Evolutionary conservation across 1,140 invertebrate genomes (phyloP).

Genomic region (Papilio machaon): DNA sequence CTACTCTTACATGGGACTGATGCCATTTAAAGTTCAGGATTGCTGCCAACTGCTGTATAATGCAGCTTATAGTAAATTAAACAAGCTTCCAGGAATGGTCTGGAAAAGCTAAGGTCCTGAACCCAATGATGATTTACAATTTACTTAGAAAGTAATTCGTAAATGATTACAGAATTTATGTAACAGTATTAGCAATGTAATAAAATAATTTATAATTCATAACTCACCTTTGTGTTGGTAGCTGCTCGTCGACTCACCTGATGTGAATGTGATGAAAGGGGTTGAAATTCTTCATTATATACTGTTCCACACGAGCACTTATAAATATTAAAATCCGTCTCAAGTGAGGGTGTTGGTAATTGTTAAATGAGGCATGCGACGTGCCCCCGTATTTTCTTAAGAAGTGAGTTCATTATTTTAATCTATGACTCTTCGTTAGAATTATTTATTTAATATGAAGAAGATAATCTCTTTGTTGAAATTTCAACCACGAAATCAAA

Average conservation of each 20-base stretch:
- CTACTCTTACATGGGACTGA: too few relatives aligned
- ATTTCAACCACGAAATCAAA: neutral
- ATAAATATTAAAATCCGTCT: constrained; percentile 36
- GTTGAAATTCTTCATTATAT: constrained; percentile 30
- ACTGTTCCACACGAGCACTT: constrained; percentile 28
- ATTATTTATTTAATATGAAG: neutral
- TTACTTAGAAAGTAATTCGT: neutral
- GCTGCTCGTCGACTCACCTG: constrained; percentile 21
- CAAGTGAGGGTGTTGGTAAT: constrained; percentile 28
- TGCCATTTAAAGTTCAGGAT: too few relatives aligned
- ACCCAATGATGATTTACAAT: neutral
- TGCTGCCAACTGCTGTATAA: too few relatives aligned
- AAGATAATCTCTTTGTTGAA: neutral
- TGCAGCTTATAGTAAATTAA: too few relatives aligned
- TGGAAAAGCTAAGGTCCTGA: neutral
- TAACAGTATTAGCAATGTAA: neutral
- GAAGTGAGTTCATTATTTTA: constrained; percentile 31
- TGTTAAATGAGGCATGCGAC: constrained; percentile 31
- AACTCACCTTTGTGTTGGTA: constrained; percentile 22
- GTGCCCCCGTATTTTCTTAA: constrained; percentile 15
- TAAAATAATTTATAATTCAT: neutral
- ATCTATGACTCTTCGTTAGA: constrained; percentile 9
- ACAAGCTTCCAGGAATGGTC: neutral
- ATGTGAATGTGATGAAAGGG: constrained; percentile 16
- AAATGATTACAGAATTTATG: neutral